A percentile compares a stretch with the other conserved stretches of the same genome.
These are phyloP conservation scores for Macropus fuliginosus DNA, from an alignment of 2,797 vertebrate species.

Conservation along the genomic window DNA sequence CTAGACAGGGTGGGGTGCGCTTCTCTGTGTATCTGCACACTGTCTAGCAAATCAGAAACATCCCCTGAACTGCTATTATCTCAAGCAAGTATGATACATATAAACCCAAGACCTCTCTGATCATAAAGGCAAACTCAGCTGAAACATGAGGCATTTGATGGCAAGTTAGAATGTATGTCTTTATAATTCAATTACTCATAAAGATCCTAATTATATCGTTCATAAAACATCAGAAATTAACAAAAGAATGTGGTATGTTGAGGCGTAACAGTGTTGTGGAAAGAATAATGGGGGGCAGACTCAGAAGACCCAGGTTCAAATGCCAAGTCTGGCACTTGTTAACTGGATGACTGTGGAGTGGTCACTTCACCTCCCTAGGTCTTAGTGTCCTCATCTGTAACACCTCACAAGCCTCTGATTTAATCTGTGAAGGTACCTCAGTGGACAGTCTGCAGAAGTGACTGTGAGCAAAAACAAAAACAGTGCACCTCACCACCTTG, in stretches of 20 bases:
- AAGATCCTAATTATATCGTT: constrained; percentile 36
- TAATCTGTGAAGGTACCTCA: background rate
- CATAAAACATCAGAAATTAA: background rate
- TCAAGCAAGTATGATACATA: background rate
- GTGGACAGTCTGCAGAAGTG: no score
- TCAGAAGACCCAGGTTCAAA: background rate
- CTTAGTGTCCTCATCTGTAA: background rate
- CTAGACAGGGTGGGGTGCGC: no score
- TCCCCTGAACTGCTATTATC: background rate
- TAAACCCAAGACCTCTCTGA: background rate
- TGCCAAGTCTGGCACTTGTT: no score
- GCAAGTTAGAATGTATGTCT: background rate
- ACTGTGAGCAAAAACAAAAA: background rate
- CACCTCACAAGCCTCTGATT: background rate
- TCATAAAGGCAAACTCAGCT: background rate
- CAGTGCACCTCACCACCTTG: no score
- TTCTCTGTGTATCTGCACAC: background rate
- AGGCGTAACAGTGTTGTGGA: no score
- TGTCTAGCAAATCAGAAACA: background rate
- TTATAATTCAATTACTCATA: background rate
- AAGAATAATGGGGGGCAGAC: background rate
- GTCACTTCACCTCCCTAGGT: background rate
- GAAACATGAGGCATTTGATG: background rate
- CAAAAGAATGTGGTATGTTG: no score
- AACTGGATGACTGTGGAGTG: no score